Base-by-base conservation (phyloP, 2,113 vertebrate species). In the Puntigrus tetrazona region DNA sequence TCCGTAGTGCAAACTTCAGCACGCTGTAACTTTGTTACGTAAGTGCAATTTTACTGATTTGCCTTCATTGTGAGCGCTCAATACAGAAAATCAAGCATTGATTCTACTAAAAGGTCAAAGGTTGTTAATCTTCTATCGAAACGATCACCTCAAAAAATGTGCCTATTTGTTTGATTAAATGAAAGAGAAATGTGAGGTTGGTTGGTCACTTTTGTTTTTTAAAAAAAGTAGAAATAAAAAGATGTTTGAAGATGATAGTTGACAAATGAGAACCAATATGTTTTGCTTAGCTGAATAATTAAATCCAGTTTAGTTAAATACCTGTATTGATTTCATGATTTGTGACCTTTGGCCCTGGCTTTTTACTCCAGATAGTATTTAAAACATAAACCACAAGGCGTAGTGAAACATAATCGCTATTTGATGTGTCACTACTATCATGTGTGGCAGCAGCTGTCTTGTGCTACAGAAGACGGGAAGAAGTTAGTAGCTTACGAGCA, bases 381-480 rank as follows among this genome's bases (percentile, higher is more conserved):
- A 67, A 63, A 73, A 79, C 75, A 16, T 55, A 78, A 43, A 20
- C 13, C 73, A 63, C 43, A 72, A 72, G 69, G 22, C 38, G n/a
- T 38, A 34, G 73, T 67, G 82, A 77, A 69, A 69, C 18, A 50
- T 3, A 43, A 38, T 75, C 50, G 0, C 29, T 36, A 10, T 50
- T 70, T 20, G 13, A 59, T 8, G 27, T 38, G 31, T 57, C 70
- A 81, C 18, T 36, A 10, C 34, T n/a, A 38, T 61, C 47, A 20
- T 52, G 43, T 29, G 31, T 34, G 3, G 31, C 63, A 78, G 29
- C 50, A 41, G 75, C 75, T 78, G 77, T 47, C 74, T 45, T 79
- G 38, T 74, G 78, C 29, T 57, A 31, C 31, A 70, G 73, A 67
- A 52, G 75, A 57, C 14, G 1, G 5, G 18, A 65, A 70, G 47